These are phyloP conservation scores for Macrostomum lignano DNA, from an alignment of 1,140 invertebrate species.

Conservation along the genomic window DNA sequence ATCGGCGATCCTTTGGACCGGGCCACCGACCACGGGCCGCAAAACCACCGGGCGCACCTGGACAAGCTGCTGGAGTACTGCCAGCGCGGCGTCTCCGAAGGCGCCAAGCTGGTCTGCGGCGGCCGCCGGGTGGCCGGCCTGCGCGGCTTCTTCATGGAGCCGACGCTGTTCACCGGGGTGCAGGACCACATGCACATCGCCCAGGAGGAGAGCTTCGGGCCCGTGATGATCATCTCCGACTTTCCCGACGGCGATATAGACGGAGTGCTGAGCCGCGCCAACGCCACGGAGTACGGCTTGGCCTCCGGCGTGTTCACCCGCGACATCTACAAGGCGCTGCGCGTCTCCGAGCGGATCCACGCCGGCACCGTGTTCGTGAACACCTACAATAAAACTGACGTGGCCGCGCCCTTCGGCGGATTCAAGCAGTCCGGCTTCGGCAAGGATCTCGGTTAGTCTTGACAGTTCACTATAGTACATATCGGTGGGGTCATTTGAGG, in stretches of 20 bases:
- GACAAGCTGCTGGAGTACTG: slow-evolving; percentile 52
- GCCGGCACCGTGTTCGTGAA: slow-evolving; percentile 70
- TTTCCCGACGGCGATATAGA: slow-evolving; percentile 37
- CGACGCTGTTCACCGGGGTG: slow-evolving; percentile 79
- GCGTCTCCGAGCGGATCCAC: slow-evolving; percentile 31
- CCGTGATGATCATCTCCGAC: slow-evolving; percentile 36
- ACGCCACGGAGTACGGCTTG: slow-evolving; percentile 56
- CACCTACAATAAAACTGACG: slow-evolving; percentile 42
- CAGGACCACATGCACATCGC: slow-evolving; percentile 71
- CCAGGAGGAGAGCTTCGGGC: slow-evolving; percentile 51
- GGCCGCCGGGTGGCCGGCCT: slow-evolving; percentile 40
- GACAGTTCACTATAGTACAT: slow-evolving; percentile 15
- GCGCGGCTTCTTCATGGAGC: slow-evolving; percentile 62
- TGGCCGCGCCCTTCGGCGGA: slow-evolving; percentile 54
- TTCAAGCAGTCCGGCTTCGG: slow-evolving; percentile 63
- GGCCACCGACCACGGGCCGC: neutral
- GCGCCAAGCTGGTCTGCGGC: slow-evolving; percentile 51
- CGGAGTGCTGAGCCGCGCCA: slow-evolving; percentile 58
- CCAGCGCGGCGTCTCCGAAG: slow-evolving; percentile 40
- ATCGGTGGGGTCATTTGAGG: slow-evolving; percentile 7
- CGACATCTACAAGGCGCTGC: slow-evolving; percentile 39
- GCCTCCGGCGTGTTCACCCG: slow-evolving; percentile 60
- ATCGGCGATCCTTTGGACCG: slow-evolving; percentile 49
- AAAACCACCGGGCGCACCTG: slow-evolving; percentile 39
- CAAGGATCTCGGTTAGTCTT: slow-evolving; percentile 62